Evolutionary conservation across 1,140 invertebrate species (phyloP), one percentile per base, ranked within the genome.

Genomic region (Drosophila virilis): DNA sequence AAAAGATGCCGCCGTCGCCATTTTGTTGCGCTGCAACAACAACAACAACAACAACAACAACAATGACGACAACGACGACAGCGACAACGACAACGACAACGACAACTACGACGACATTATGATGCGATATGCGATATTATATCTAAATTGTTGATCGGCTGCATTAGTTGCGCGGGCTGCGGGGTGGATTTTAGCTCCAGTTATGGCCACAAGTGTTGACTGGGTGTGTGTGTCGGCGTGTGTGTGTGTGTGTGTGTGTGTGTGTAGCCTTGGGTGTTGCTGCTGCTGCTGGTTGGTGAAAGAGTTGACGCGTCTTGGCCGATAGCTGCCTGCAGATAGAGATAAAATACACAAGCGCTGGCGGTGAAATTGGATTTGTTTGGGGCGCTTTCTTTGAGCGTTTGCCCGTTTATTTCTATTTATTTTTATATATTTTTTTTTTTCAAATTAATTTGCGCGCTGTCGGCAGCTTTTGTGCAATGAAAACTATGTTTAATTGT

Each of bases 401-500:
- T 10, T 58, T 48, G 32, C 10, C 8, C 32, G 28, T 58, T 33
- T 51, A 17, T 10, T 40, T 67, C 50, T 28, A 28, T 52, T n/a
- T 40, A 7, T 54, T 42, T 79, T 32, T 35, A 58, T 68, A 51
- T 80, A 48, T 68, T 68, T 73, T 80, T 52, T 68, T 68, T 73
- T 67, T n/a, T 35, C 37, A 80, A 89, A 89, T 89, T 89, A 90
- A 89, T 89, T 89, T 90, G 85, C 84, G 66, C 84, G 5, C 67
- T 84, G 84, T 89, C 85, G 80, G 80, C 84, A 54, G 68, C 80
- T 89, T 66, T 90, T 89, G 84, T 89, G 84, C 85, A 89, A 90
- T 89, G 85, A 90, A 89, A 90, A 90, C 84, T 90, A 89, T 89
- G 84, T 89, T 90, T 90, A 89, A 89, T 89, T 89, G 84, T 90